Base-by-base conservation (phyloP, 2,797 vertebrate species). In the Ara ararauna region DNA sequence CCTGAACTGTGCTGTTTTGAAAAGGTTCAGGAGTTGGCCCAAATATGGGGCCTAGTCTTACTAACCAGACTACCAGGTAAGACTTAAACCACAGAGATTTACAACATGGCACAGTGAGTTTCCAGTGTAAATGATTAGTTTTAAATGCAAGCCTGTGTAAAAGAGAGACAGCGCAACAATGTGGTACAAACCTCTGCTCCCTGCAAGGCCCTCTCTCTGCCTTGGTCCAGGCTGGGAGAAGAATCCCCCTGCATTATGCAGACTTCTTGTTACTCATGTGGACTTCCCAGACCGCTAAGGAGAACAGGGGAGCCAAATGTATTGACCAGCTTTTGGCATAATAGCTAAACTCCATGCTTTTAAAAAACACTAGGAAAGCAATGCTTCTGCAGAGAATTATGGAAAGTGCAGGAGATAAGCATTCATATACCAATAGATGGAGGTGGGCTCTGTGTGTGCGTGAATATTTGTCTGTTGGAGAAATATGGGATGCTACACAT, bases 241-340 rank as follows among this genome's bases (percentile, higher is more conserved):
- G 40, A 45, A 86, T 7, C 19, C 24, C 0, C 1, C 44, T 67
- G 18, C 20, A 2, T 34, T 8, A 0, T 15, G n/a, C 32, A 38
- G 13, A 6, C 40, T 85, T 71, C 23, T 50, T 2, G 0, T 34
- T 50, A 24, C 40, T 65, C 23, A 6, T 0, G 5, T 7, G 44
- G 26, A 19, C 40, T 56, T 75, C 14, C 47, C 50, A 48, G 40
- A 22, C 32, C 13, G 4, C 29, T 13, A 4, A 60, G 48, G 30
- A 85, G 40, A 82, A 20, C 9, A 29, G 34, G 6, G 50, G 17
- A 65, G 18, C 8, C 11, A 7, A 61, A 62, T 11, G 23, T 10
- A 36, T 7, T 9, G 54, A 27, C 10, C n/a, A 36, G 18, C 56
- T 44, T 84, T 38, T 48, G 29, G 22, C 21, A 29, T 18, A 32